Evolutionary conservation across 2,888 invertebrate species (phyloP).

Genomic region (Sesia apiformis): DNA sequence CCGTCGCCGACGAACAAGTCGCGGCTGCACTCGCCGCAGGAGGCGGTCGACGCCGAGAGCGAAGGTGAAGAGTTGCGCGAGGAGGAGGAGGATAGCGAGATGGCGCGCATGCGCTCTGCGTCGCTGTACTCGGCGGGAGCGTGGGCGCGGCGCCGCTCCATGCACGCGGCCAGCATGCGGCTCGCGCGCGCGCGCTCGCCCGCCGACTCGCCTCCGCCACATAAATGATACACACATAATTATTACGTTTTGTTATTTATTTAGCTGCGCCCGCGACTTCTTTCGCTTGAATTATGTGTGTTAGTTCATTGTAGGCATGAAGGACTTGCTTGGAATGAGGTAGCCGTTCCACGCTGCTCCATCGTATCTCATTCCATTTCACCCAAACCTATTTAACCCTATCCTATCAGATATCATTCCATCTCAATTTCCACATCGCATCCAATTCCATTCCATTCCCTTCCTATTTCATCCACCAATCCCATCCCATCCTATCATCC

Average conservation of each 20-base stretch:
- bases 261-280: too few species aligned
- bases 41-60: slow-evolving; percentile 26
- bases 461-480: too few species aligned
- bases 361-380: too few species aligned
- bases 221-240: background rate
- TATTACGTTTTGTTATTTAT: background rate
- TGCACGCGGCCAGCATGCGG: slow-evolving; percentile 54
- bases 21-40: slow-evolving; percentile 15
- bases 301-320: too few species aligned
- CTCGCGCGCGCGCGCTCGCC: slow-evolving; percentile 37
- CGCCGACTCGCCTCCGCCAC: slow-evolving; percentile 14
- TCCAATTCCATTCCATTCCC: too few species aligned
- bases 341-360: too few species aligned
- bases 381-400: too few species aligned
- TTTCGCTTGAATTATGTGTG: too few species aligned
- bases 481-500: too few species aligned
- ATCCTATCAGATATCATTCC: too few species aligned
- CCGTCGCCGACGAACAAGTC: slow-evolving; percentile 7
- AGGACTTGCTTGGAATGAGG: too few species aligned
- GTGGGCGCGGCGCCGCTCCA: slow-evolving; percentile 40
- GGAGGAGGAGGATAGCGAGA: slow-evolving; percentile 6
- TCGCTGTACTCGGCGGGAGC: slow-evolving; percentile 16
- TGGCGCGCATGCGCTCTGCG: slow-evolving; percentile 18
- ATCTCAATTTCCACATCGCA: too few species aligned
- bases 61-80: slow-evolving; percentile 1